Evolutionary conservation across 2,113 vertebrate species (phyloP).

Genomic region (Choloepus hoffmanni): DNA sequence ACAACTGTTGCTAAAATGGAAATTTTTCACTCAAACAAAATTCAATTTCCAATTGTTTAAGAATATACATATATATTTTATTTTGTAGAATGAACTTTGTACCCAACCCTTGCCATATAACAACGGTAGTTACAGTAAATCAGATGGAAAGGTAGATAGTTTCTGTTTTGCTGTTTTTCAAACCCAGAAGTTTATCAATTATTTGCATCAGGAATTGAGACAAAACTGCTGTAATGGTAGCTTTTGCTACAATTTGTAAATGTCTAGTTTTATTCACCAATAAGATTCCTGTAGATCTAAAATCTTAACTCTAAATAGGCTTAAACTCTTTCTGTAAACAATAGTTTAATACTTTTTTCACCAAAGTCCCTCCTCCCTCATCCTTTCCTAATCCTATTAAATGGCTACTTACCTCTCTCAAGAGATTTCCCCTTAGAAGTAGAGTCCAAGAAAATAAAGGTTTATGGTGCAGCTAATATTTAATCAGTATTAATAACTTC

Average conservation of each 20-base stretch:
- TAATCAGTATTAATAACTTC: slow-evolving; percentile 60
- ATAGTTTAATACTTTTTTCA: background rate
- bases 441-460: background rate
- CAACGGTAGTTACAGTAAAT: slow-evolving; percentile 4
- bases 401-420: slow-evolving; percentile 28
- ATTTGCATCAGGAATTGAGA: background rate
- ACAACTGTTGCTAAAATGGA: background rate
- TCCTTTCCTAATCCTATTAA: background rate
- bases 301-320: background rate
- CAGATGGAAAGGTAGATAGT: background rate
- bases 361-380: background rate
- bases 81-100: background rate
- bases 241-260: background rate
- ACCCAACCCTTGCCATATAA: background rate
- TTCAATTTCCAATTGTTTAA: slow-evolving; percentile 5
- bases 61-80: background rate
- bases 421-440: slow-evolving; percentile 12
- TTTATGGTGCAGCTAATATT: background rate
- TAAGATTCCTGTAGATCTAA: background rate
- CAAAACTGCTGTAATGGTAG: background rate
- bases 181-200: background rate
- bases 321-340: background rate
- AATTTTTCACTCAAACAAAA: background rate
- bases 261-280: background rate
- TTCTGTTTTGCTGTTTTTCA: slow-evolving; percentile 40